Evolutionary conservation across 2,113 vertebrate species (phyloP), one percentile per base, ranked within the genome.

Genomic region (Sylvicapra grimmia): DNA sequence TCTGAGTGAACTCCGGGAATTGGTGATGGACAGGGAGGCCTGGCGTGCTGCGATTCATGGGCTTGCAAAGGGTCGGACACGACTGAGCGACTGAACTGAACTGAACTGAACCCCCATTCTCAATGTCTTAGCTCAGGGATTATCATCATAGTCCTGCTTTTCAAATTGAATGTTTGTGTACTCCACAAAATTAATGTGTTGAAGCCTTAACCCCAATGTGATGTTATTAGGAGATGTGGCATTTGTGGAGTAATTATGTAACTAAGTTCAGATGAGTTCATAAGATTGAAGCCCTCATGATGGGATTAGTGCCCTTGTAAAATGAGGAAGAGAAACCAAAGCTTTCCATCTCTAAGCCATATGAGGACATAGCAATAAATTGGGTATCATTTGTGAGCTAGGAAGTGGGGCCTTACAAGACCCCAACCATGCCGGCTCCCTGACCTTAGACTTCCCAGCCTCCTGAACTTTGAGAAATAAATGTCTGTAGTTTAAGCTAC

Each of bases 21-120:
- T 61, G 27, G 5, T 61, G 59, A 61, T 29, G 27, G 27, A 61
- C 59, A 29, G 59, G 59, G 59, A 61, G 59, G 59, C 59, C 59
- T 61, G 59, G 5, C 2, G 1, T 61, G 59, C 59, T 29, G 27
- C 1, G 1, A 61, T 61, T 29, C 59, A 61, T 31, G 27, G 27
- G 27, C 12, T 61, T 0, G 2, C 12, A 31, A 61, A 61, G 2
- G 31, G 11, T 6, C 5, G 0, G 27, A 61, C 5, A 14, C 27
- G 0, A 61, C 27, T 61, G 59, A 61, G 12, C 13, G 2, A 14
- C 12, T 61, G 59, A 61, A 6, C 2, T 61, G 54, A 23, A 23
- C 56, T 25, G 59, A 59, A 59, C 11, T 59, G 58, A 59, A n/a
- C 21, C 5, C 27, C 9, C 7, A n/a, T 61, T 85, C n/a, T 79